These are phyloP conservation scores for Eucera pruinosa DNA, from an alignment of 2,888 invertebrate genomes.

Conservation along the genomic window DNA sequence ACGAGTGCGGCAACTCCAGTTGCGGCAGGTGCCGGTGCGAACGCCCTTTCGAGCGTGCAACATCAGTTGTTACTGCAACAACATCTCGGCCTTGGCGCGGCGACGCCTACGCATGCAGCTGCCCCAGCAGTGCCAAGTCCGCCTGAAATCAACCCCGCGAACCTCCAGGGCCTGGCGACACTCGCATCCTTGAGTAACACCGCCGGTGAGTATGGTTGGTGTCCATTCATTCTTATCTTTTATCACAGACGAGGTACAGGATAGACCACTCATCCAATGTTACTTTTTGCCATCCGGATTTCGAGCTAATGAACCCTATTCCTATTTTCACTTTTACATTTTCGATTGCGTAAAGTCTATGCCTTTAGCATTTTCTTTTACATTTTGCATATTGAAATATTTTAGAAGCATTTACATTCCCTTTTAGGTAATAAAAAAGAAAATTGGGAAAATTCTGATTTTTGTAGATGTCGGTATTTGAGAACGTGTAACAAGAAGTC, in stretches of 20 bases:
- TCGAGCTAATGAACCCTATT: too few relatives aligned
- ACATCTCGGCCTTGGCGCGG: constrained; percentile 85
- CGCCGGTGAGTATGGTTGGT: constrained; percentile 82
- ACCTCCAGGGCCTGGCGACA: constrained; percentile 88
- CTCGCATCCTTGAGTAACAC: constrained; percentile 84
- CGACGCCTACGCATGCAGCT: constrained; percentile 85
- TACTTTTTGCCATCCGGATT: too few relatives aligned
- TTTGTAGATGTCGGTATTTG: too few relatives aligned
- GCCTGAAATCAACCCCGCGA: constrained; percentile 86
- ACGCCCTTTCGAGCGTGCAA: constrained; percentile 83
- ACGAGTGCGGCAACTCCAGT: constrained; percentile 82
- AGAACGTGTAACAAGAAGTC: too few relatives aligned
- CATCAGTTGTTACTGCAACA: constrained; percentile 83
- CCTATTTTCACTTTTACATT: too few relatives aligned
- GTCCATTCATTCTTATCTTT: constrained; percentile 45
- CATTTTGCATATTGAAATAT: too few relatives aligned
- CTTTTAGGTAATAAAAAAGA: too few relatives aligned
- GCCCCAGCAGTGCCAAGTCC: constrained; percentile 78
- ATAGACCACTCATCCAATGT: too few relatives aligned
- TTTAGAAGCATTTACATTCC: too few relatives aligned
- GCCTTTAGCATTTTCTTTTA: too few relatives aligned
- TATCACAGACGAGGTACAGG: not conserved
- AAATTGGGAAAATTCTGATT: too few relatives aligned
- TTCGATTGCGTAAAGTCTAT: too few relatives aligned
- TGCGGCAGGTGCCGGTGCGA: constrained; percentile 82